Evolutionary conservation across 2,888 invertebrate species (phyloP).

Genomic region (Cetonia aurata): DNA sequence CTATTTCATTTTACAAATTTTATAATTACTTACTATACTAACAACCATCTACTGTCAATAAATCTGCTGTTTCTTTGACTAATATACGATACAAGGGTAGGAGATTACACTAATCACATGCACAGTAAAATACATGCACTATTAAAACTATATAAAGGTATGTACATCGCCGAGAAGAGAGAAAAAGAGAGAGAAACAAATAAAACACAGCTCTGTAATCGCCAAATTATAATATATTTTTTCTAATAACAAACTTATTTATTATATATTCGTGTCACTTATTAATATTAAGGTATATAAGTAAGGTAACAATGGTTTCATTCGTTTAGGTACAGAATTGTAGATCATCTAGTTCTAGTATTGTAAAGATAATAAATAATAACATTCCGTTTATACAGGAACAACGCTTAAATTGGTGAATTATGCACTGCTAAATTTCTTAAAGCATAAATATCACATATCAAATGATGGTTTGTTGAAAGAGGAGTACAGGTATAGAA

Average conservation of each 20-base stretch:
- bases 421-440: too few relatives aligned
- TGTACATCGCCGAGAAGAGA: constrained; percentile 24
- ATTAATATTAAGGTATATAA: constrained; percentile 23
- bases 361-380: background rate
- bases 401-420: too few relatives aligned
- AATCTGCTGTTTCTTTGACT: constrained; percentile 35
- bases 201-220: constrained; percentile 55
- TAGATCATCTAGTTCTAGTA: constrained; percentile 16
- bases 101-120: constrained; percentile 44
- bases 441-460: too few relatives aligned
- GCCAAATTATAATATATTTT: constrained; percentile 53
- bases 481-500: too few relatives aligned
- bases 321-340: constrained; percentile 40
- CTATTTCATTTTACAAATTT: constrained; percentile 24
- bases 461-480: too few relatives aligned
- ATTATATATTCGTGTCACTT: background rate
- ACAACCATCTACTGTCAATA: constrained; percentile 52
- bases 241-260: constrained; percentile 28
- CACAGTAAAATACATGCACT: constrained; percentile 35
- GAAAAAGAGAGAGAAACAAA: constrained; percentile 44
- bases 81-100: background rate
- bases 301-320: constrained; percentile 26
- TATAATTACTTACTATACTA: constrained; percentile 39
- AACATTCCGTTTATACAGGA: constrained; percentile 38
- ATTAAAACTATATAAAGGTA: constrained; percentile 15